Base-by-base conservation (phyloP, 2,113 vertebrate species). In the Prionailurus viverrinus region DNA sequence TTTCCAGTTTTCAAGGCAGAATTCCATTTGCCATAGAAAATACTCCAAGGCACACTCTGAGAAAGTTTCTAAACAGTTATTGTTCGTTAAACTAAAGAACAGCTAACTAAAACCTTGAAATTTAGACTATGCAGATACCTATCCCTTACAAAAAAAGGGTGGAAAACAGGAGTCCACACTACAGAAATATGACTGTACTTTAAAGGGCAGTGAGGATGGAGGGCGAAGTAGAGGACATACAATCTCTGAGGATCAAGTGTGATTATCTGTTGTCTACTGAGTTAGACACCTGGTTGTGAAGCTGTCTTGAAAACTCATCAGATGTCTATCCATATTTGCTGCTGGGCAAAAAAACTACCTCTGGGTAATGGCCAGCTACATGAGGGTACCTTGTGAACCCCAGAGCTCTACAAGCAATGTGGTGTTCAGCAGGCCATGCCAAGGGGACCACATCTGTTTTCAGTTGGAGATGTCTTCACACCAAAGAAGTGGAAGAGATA, bases 251-350 rank as follows among this genome's bases (percentile, higher is more conserved):
- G 29, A 61, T 61, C 65, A 92, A 71, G 13, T 92, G 74, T 87
- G 74, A 58, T 82, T 76, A 69, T 66, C 36, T 95, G 29, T 71
- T 92, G 23, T 80, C 83, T 82, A 58, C 51, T 68, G 87, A 73
- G 76, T 93, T 85, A 93, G 79, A 92, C 78, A 95, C 74, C 51
- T 51, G 55, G n/a, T 45, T 79, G 29, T 78, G 71, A 96, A 80
- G 94, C 51, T 29, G 48, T 68, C 97, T 98, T 97, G 83, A 98
- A 98, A 98, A 98, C 41, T 61, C 83, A 96, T 97, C 94, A 98
- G 39, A 36, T 76, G 58, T 63, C 82, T 95, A 79, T 58, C 68
- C 33, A 61, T n/a, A 95, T 86, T 39, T 97, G 80, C 93, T 90
- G 78, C 33, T 79, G 19, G 15, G 48, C n/a, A 95, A n/a, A 61